Conservation (phyloP, 1,140 invertebrate species). For the Tetragnatha versicolor region DNA sequence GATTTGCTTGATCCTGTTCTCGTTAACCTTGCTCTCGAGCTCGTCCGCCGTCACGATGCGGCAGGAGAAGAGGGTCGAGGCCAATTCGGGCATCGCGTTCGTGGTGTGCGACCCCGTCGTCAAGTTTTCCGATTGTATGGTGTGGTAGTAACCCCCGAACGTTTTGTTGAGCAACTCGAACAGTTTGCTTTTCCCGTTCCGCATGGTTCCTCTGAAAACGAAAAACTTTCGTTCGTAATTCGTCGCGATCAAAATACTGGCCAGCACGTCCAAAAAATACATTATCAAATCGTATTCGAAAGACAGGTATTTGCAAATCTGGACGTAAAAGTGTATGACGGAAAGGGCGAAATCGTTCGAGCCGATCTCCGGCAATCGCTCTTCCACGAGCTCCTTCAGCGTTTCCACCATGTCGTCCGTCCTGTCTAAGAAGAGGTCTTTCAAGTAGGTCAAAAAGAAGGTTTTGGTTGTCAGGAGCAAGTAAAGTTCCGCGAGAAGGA, state of each 20-base stretch:
- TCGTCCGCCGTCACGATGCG: slow-evolving; percentile 19
- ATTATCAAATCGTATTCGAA: slow-evolving; percentile 18
- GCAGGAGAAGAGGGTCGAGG: not conserved
- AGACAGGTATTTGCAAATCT: not conserved
- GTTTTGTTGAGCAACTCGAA: not conserved
- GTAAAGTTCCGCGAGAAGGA: not conserved
- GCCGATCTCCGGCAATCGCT: not conserved
- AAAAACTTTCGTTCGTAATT: slow-evolving; percentile 41
- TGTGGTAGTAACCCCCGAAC: slow-evolving; percentile 7
- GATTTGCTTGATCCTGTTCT: slow-evolving; percentile 19
- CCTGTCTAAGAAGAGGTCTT: not conserved
- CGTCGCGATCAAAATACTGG: slow-evolving; percentile 26
- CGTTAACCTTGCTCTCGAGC: slow-evolving; percentile 12
- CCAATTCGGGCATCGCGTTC: slow-evolving; percentile 1
- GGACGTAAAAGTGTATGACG: slow-evolving; percentile 5
- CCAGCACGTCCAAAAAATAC: not conserved
- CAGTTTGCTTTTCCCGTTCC: slow-evolving; percentile 31
- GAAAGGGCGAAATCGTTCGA: not conserved
- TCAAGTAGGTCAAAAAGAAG: slow-evolving; percentile 16
- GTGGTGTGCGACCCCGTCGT: not conserved
- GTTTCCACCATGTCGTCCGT: slow-evolving; percentile 1
- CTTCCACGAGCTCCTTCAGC: not conserved
- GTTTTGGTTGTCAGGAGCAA: not conserved
- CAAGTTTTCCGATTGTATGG: slow-evolving; percentile 15
- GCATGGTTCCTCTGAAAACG: not conserved